A percentile compares a stretch with the other conserved stretches of the same genome.
Evolutionary conservation across 2,797 vertebrate genomes (phyloP).

Genomic region (Argyrosomus regius): DNA sequence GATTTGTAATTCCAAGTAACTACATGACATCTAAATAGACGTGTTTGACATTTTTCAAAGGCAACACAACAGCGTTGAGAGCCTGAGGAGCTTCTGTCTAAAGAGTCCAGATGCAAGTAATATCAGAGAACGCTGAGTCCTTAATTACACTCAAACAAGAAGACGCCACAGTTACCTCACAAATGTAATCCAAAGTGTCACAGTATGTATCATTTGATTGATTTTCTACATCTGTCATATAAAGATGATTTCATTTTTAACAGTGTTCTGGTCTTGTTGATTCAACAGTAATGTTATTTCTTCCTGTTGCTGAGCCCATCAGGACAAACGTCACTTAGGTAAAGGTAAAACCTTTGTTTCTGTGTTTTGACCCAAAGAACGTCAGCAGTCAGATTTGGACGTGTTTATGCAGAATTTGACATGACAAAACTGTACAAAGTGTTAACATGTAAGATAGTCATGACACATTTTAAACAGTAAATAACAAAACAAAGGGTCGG

Average conservation of each 20-base stretch:
- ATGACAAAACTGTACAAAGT: neutral
- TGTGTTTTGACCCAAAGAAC: neutral
- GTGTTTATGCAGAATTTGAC: conserved; percentile 5
- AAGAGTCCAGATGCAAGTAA: neutral
- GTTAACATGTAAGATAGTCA: neutral
- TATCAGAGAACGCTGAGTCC: neutral
- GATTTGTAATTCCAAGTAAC: no score
- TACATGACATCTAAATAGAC: no score
- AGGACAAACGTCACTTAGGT: neutral
- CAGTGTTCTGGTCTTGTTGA: neutral
- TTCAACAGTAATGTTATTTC: neutral
- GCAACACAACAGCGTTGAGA: neutral
- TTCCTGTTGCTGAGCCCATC: neutral
- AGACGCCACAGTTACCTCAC: no score
- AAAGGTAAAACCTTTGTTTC: neutral
- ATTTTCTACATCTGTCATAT: neutral
- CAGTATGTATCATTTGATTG: neutral
- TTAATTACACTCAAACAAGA: neutral
- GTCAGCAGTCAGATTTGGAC: neutral
- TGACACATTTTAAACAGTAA: no score
- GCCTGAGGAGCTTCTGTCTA: neutral
- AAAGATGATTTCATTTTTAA: neutral
- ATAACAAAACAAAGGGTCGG: neutral
- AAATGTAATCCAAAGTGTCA: neutral
- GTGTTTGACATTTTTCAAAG: neutral